Evolutionary conservation across 2,888 invertebrate genomes (phyloP).

Genomic region (Actias luna): DNA sequence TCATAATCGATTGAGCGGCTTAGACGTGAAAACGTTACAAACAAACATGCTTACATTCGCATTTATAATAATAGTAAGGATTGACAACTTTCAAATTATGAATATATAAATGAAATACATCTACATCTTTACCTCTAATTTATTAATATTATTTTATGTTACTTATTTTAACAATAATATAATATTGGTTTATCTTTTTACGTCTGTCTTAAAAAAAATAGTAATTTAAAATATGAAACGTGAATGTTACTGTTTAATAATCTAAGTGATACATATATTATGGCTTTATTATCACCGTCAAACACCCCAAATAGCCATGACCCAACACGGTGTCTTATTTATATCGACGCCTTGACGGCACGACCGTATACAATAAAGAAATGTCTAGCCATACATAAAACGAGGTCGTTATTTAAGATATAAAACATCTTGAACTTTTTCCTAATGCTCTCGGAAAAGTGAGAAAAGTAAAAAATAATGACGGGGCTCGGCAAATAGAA

Average conservation of each 20-base stretch:
- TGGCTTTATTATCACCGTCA: background rate
- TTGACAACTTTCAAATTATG: too few species aligned
- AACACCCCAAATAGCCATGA: background rate
- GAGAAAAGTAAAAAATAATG: background rate
- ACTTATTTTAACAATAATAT: too few species aligned
- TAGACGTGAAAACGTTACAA: too few species aligned
- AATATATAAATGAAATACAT: too few species aligned
- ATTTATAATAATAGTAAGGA: too few species aligned
- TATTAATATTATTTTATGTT: too few species aligned
- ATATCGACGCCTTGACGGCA: constrained; percentile 5
- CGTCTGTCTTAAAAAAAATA: background rate
- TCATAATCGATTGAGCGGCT: too few species aligned
- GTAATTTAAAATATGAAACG: too few species aligned
- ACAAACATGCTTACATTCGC: too few species aligned
- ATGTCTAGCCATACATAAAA: constrained; percentile 6
- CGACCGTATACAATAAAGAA: constrained; percentile 1
- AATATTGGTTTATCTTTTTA: too few species aligned
- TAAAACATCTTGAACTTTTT: constrained; percentile 5
- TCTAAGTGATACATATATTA: background rate
- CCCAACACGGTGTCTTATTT: constrained; percentile 2
- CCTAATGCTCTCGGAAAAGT: background rate
- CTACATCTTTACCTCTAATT: too few species aligned
- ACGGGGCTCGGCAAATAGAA: background rate
- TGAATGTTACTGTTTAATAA: background rate
- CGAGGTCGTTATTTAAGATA: background rate